Percentiles rank a stretch among this genome's conserved stretches.
Evolutionary conservation across 2,113 vertebrate species (phyloP).

Genomic region (Amphiprion ocellaris): DNA sequence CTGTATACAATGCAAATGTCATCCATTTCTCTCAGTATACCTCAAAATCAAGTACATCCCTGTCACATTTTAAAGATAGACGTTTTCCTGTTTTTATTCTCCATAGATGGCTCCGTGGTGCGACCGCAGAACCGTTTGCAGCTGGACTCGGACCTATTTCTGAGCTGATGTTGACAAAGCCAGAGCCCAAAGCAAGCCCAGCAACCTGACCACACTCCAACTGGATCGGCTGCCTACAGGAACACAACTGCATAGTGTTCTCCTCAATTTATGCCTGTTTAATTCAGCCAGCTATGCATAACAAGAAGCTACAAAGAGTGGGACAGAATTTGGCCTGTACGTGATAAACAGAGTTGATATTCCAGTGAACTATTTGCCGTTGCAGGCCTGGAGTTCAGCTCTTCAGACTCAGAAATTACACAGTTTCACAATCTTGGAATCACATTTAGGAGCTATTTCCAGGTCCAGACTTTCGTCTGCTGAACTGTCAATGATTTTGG

Average conservation of each 20-base stretch:
- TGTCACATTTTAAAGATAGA: conserved; percentile 64
- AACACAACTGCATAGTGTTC: conserved; percentile 79
- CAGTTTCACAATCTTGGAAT: conserved; percentile 47
- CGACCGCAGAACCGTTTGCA: conserved; percentile 77
- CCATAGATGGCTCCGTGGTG: conserved; percentile 72
- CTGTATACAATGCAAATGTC: conserved; percentile 40
- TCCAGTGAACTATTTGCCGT: conserved; percentile 50
- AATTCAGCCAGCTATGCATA: conserved; percentile 74
- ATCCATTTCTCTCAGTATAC: conserved; percentile 17
- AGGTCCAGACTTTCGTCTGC: conserved; percentile 29
- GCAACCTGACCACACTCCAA: conserved; percentile 76
- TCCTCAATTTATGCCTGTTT: conserved; percentile 69
- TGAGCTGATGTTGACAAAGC: conserved; percentile 78
- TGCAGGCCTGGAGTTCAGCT: conserved; percentile 23
- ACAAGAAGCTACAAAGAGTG: conserved; percentile 62
- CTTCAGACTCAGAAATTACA: conserved; percentile 40
- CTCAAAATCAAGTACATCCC: conserved; percentile 52
- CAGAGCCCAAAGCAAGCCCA: conserved; percentile 74
- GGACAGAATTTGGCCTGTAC: conserved; percentile 62
- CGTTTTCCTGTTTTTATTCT: conserved; percentile 62
- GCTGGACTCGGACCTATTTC: conserved; percentile 80
- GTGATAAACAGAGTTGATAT: conserved; percentile 73
- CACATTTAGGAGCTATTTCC: conserved; percentile 32
- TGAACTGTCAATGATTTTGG: conserved; percentile 17
- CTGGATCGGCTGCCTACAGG: conserved; percentile 67